phyloP scores from a whole-genome alignment of 2,888 invertebrate species.

The Lasius fuliginosus region DNA sequence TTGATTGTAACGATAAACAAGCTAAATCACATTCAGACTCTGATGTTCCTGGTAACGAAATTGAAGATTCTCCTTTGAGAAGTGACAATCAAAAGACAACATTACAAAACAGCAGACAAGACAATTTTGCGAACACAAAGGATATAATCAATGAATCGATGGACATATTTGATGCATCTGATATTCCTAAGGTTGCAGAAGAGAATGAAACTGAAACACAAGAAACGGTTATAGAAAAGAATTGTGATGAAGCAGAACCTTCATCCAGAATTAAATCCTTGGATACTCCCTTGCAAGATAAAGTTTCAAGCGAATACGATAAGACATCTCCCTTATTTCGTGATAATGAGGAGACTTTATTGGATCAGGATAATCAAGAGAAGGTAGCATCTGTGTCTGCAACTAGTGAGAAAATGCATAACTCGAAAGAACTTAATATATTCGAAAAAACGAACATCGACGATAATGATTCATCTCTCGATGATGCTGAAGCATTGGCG shows the following conservation, averaged over 20 bases:
- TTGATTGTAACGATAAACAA: background rate
- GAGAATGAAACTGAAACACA: background rate
- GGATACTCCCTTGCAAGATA: background rate
- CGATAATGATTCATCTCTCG: background rate
- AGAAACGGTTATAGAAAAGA: background rate
- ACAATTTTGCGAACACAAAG: background rate
- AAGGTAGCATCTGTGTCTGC: background rate
- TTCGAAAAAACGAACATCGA: background rate
- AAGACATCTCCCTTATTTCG: too few relatives aligned
- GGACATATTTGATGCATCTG: constrained; percentile 56
- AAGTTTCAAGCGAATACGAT: background rate
- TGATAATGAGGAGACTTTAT: background rate
- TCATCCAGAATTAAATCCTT: background rate
- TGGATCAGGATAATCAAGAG: background rate
- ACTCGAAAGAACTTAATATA: background rate
- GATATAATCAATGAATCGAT: constrained; percentile 42
- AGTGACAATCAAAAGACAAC: background rate
- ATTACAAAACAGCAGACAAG: background rate
- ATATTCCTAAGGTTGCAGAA: background rate
- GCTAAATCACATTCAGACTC: background rate
- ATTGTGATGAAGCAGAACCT: background rate
- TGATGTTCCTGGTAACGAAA: background rate
- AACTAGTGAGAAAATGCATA: background rate
- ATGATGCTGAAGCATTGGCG: constrained; percentile 32
- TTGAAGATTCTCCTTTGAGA: background rate